Evolutionary conservation across 1,140 invertebrate species (phyloP), one percentile per base, ranked within the genome.

Genomic region (Spodoptera frugiperda): DNA sequence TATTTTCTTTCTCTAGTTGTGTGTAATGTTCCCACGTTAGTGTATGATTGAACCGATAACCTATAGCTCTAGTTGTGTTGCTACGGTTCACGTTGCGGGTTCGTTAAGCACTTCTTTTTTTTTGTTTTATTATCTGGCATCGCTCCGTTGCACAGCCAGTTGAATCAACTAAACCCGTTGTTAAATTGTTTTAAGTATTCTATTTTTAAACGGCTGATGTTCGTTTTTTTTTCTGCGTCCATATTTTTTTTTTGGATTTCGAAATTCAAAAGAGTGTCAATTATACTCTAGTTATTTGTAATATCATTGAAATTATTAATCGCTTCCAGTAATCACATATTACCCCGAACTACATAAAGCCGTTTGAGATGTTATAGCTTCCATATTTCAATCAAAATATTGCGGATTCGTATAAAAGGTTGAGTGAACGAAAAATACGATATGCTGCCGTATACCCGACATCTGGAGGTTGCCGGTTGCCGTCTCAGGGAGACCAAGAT

Each of bases 311-410:
- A 48, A 46, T 39, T 39, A 39, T 8, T 39, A 9, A 8, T 39
- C 3, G 0, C 6, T 39, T 9, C 54, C 12, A 33, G 59, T 46
- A 53, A 21, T 51, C 49, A 70, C 53, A 70, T 21, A 14, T 70
- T 63, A 44, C 21, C 6, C 21, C 14, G 19, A 30, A 30, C 21
- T 57, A 30, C 54, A 3, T 30, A 30, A 55, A 57, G 54, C 54
- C 54, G 21, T 30, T 57, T 15, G 10, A 63, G 33, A 63, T 19
- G 44, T 33, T 33, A 72, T 57, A 72, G 39, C 33, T 54, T 57
- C 46, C 51, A 48, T 57, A 57, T 72, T 55, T 72, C 68, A 72
- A 72, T 72, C 53, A 57, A 57, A 57, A 57, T 72, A 72, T 72
- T 72, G 68, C 68, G 53, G 53, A 53, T 21, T 46, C 68, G 12